These are phyloP conservation scores for Orchestia grillus DNA, from an alignment of 1,140 invertebrate genomes.

Conservation along the genomic window DNA sequence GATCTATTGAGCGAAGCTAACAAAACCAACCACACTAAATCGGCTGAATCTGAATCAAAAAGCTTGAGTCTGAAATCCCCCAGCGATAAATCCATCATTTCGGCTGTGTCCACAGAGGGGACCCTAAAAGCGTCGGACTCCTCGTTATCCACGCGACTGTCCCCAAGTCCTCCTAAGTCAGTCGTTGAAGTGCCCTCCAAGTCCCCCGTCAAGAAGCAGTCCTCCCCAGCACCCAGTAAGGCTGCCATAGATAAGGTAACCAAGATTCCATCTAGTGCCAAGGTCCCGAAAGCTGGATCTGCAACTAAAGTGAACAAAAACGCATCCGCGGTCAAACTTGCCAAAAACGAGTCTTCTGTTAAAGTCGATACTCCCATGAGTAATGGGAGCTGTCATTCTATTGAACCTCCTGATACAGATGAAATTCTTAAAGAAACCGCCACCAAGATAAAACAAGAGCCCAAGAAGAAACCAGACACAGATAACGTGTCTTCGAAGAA, in stretches of 20 bases:
- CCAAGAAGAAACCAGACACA: constrained; percentile 58
- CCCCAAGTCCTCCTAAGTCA: constrained; percentile 19
- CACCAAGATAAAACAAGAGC: constrained; percentile 59
- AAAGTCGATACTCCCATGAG: constrained; percentile 32
- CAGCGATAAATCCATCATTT: constrained; percentile 60
- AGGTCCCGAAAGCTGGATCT: constrained; percentile 38
- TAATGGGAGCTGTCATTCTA: not conserved
- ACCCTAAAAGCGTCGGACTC: constrained; percentile 65
- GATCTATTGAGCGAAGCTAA: not conserved
- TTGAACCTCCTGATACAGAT: constrained; percentile 60
- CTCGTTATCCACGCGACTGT: constrained; percentile 57
- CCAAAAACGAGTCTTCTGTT: constrained; percentile 1
- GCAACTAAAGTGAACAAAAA: constrained; percentile 2
- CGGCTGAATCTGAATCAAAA: not conserved
- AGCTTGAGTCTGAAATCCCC: constrained; percentile 5
- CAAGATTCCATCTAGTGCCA: not conserved
- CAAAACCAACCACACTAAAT: not conserved
- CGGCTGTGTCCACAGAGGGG: constrained; percentile 59
- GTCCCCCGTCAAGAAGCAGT: constrained; percentile 26
- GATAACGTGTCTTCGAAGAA: constrained; percentile 49
- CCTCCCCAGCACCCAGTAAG: constrained; percentile 45
- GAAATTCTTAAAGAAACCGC: constrained; percentile 65
- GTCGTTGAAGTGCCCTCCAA: constrained; percentile 19
- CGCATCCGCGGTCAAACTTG: not conserved
- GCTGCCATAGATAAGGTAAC: not conserved